Conservation (phyloP, 2,797 vertebrate genomes). For the Alcedo quadribrachys region DNA sequence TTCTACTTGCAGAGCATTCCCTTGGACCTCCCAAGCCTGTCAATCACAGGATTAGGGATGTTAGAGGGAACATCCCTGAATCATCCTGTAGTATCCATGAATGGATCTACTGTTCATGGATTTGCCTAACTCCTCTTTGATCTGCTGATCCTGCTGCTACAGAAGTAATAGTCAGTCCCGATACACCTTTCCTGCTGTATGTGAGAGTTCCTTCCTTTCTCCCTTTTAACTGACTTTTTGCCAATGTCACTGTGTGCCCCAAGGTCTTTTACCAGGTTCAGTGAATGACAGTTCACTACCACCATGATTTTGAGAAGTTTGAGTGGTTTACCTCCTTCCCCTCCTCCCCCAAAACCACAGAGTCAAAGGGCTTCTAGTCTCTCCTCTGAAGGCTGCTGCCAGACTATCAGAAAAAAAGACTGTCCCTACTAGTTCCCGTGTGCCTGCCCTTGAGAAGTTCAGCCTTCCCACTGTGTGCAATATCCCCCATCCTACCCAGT, state of each 20-base stretch:
- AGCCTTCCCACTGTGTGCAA: neutral
- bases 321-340: neutral
- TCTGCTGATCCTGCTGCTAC: neutral
- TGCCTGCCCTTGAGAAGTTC: neutral
- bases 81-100: neutral
- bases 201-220: neutral
- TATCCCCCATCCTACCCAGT: neutral
- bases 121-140: neutral
- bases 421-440: neutral
- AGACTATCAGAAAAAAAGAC: neutral
- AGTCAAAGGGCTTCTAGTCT: neutral
- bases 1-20: neutral
- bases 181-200: neutral
- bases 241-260: neutral
- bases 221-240: neutral
- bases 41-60: neutral
- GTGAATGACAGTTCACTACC: neutral
- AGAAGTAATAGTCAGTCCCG: neutral
- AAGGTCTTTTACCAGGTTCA: neutral
- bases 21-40: neutral
- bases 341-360: neutral
- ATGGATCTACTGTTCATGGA: neutral
- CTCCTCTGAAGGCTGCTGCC: neutral
- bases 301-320: neutral
- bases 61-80: neutral